These are phyloP conservation scores for Gallinago jamesoni DNA, from an alignment of 2,113 vertebrate species.

Conservation along the genomic window DNA sequence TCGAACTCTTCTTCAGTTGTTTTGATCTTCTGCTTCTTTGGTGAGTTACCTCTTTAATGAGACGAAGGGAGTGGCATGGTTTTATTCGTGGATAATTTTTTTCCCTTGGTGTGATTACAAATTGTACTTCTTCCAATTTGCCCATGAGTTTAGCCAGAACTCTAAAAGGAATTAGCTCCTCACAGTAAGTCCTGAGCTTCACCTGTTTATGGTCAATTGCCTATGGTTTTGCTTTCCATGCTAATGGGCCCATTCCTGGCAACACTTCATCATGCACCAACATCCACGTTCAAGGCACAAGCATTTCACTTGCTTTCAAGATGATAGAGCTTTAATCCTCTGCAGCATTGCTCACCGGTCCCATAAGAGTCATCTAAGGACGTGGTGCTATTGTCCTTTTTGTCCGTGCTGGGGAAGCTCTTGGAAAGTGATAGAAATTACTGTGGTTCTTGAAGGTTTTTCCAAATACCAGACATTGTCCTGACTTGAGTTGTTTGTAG, in stretches of 20 bases:
- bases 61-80: constrained; percentile 47
- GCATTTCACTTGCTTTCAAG: not conserved
- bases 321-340: not conserved
- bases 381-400: not conserved
- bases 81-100: not conserved
- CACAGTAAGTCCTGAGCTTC: not conserved
- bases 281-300: not conserved
- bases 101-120: constrained; percentile 21
- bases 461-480: not conserved
- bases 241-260: not conserved
- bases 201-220: not conserved
- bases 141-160: not conserved
- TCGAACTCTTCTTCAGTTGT: constrained; percentile 25
- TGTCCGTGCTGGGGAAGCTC: not conserved
- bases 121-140: constrained; percentile 9
- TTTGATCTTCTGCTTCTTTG: constrained; percentile 49
- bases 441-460: not conserved
- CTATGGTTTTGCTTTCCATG: not conserved
- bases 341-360: not conserved
- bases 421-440: not conserved
- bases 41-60: constrained; percentile 35
- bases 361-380: not conserved
- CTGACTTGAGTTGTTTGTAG: not conserved
- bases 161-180: not conserved
- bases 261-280: not conserved